phyloP scores from a whole-genome alignment of 2,888 invertebrate species.

The Archips crataeganus region DNA sequence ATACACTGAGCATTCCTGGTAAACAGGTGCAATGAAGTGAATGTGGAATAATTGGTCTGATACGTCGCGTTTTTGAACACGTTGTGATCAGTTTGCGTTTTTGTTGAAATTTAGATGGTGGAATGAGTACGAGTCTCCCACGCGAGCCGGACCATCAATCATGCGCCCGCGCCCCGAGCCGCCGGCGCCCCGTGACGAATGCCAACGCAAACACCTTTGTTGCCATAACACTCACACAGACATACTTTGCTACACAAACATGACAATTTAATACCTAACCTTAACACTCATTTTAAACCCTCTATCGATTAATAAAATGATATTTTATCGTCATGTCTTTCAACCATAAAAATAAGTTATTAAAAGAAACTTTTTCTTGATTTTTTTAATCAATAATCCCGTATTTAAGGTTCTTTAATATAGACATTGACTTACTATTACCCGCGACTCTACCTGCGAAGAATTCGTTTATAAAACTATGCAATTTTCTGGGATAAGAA shows the following conservation, averaged over 20 bases:
- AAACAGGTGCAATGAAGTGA: not conserved
- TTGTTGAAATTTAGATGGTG: constrained; percentile 19
- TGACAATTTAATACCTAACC: not conserved
- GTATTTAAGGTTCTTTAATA: too few species aligned
- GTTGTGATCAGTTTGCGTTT: constrained; percentile 22
- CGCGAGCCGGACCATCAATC: constrained; percentile 71
- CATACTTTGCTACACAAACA: constrained; percentile 15
- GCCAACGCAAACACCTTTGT: constrained; percentile 83
- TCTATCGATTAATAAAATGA: not conserved
- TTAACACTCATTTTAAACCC: not conserved
- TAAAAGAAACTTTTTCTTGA: too few species aligned
- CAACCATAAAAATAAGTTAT: too few species aligned
- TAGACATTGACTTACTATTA: too few species aligned
- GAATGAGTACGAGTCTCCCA: constrained; percentile 17
- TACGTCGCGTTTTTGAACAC: not conserved
- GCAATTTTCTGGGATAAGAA: too few species aligned
- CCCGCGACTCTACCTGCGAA: too few species aligned
- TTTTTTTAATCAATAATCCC: too few species aligned
- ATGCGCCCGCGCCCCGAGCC: constrained; percentile 54
- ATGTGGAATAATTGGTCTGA: not conserved
- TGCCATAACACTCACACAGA: constrained; percentile 74
- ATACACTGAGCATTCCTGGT: constrained; percentile 25
- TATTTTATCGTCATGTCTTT: too few species aligned
- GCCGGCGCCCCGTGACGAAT: constrained; percentile 81
- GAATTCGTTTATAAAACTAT: too few species aligned